These are phyloP conservation scores for Germaria angustata DNA, from an alignment of 2,888 invertebrate genomes.

Conservation along the genomic window DNA sequence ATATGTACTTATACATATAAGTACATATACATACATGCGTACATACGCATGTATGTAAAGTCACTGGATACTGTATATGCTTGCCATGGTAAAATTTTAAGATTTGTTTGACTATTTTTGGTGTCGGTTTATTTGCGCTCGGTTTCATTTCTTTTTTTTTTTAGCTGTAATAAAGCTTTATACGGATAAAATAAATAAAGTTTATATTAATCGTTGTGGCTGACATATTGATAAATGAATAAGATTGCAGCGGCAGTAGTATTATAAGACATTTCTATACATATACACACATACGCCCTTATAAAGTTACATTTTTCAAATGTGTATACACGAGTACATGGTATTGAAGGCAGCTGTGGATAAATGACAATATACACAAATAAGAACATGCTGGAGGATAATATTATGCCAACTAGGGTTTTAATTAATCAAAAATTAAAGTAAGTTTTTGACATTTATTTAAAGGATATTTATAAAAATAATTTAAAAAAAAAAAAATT, in stretches of 20 bases:
- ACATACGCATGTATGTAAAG: not conserved
- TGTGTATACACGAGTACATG: too few relatives aligned
- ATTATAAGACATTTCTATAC: not conserved
- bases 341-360: not conserved
- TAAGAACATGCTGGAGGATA: not conserved
- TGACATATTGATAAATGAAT: conserved; percentile 78
- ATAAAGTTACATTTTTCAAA: conserved; percentile 10
- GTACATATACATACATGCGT: not conserved
- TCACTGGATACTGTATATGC: not conserved
- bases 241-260: conserved; percentile 51
- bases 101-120: conserved; percentile 13
- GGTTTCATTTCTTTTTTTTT: not conserved
- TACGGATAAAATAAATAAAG: conserved; percentile 36
- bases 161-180: conserved; percentile 7
- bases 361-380: conserved; percentile 7
- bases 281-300: too few relatives aligned
- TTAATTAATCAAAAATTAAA: conserved; percentile 51
- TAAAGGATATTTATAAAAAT: conserved; percentile 4
- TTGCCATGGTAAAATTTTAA: conserved; percentile 1
- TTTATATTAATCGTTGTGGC: conserved; percentile 72
- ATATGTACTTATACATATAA: too few relatives aligned
- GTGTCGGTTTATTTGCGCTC: conserved; percentile 3
- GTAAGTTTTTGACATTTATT: conserved; percentile 48
- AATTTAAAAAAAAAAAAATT: too few relatives aligned
- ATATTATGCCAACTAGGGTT: conserved; percentile 14